Evolutionary conservation across 1,140 invertebrate species (phyloP), one percentile per base, ranked within the genome.

Genomic region (Drosophila cardini): DNA sequence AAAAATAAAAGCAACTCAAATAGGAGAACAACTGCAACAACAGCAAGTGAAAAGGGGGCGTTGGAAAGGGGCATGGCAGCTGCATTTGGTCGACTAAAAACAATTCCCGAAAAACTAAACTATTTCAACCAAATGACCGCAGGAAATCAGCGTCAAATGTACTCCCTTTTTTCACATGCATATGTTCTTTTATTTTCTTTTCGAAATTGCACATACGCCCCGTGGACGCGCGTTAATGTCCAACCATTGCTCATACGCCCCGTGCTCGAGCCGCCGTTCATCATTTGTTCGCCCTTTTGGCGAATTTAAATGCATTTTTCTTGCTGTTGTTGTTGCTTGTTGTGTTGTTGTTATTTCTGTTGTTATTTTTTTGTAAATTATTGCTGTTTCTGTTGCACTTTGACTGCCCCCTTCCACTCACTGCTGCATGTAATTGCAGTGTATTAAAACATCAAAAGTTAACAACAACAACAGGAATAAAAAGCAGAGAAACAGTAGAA

Each of bases 371-470:
- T 70, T 57, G n/a, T 67, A 79, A 76, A 75, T 76, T 69, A 80
- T 75, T 82, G 34, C 45, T 72, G 77, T 72, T 67, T 36, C 9
- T 34, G 42, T 70, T 80, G 53, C 50, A 71, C 68, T 69, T 78
- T 74, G 60, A 53, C 61, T 58, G 75, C 52, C 64, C 64, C 21
- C 53, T 40, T 30, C 30, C 18, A 13, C 15, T 30, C 32, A 26
- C 50, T 48, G 32, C 16, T 21, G 43, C 50, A 10, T 68, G 74
- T 77, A 86, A 86, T 81, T 85, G 70, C 68, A 77, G 81, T 84
- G 73, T 78, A 84, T 80, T 85, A 85, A 85, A 85, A 85, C 74
- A 86, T 86, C 65, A 78, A 78, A 81, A 81, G 70, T 75, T 81
- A 71, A 83, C 76, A 85, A 68, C 58, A 43, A 16, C 11, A 63